Base-by-base conservation (phyloP, 1,140 invertebrate genomes). In the Pachyrhynchus sulphureomaculatus region DNA sequence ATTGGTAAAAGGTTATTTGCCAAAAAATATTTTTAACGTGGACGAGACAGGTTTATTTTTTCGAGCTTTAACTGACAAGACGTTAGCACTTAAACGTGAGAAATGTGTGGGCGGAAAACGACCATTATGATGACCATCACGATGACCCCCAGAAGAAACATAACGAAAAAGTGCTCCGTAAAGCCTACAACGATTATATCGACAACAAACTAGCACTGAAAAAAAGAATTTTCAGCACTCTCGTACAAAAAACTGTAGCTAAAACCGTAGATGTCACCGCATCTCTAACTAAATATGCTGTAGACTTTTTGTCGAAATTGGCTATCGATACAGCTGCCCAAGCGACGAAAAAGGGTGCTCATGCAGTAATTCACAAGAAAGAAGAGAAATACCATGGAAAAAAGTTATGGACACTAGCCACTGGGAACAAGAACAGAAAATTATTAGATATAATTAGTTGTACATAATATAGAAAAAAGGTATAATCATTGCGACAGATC, bases 251-350 rank as follows among this genome's bases (percentile, higher is more conserved):
- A 39, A 44, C 42, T 2, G 44, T 58, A 6, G 32, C 37, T 26
- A 58, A 47, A 18, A 58, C 44, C 17, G 39, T 58, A 6, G 55
- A 58, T 48, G 44, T 58, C 8, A 58, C 55, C 10, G 55, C 55
- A 4, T 37, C 37, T 17, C 17, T 58, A 10, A 21, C 55, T 4
- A 17, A 58, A 20, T 23, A 20, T 21, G 36, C 55, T 15, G 55
- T 48, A n/a, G 55, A 58, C 18, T 58, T 58, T 33, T 26, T 48
- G 6, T 37, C 23, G 8, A 58, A 24, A n/a, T 23, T 58, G 9
- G 55, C 42, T 15, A 58, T 58, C 5, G 42, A 58, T 24, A 47
- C 55, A 0, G 55, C 55, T 1, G 55, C 55, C 4, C 48, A 58
- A 9, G n/a, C 48, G 21, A 44, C 55, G 2, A 58, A 58, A 17